Evolutionary conservation across 2,888 invertebrate species (phyloP), one percentile per base, ranked within the genome.

Genomic region (Phoenoteleia sp.): DNA sequence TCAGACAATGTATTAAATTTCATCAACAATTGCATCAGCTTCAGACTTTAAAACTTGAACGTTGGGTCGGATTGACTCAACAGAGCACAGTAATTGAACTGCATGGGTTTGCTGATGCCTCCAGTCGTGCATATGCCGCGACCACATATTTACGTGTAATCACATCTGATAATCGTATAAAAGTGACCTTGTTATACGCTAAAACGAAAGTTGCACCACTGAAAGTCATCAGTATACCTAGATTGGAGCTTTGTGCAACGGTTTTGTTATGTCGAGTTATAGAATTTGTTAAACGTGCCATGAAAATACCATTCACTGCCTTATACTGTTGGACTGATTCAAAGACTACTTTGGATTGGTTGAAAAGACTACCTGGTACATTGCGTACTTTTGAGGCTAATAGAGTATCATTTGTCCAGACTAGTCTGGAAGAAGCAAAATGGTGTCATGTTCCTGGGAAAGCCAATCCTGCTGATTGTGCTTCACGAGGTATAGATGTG

Each of bases 271-370:
- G n/a, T n/a, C n/a, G n/a, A n/a, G 15, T 29, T n/a, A n/a, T n/a
- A n/a, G n/a, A n/a, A n/a, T n/a, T 47, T 0, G 11, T 23, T 6
- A n/a, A n/a, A n/a, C n/a, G n/a, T 29, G 74, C 4, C 11, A 84
- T 47, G 11, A 15, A 9, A 15, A 2, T 17, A 11, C 21, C 2
- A 4, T 21, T 21, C 15, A 15, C 6, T 27, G n/a, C n/a, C n/a
- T n/a, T n/a, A n/a, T 9, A 23, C 19, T 64, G 64, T 15, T 64
- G 64, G 64, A 47, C 7, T 17, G 69, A 69, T 33, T 52, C 52
- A 6, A 39, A 36, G 17, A 69, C 7, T 0, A 39, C 39, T 9
- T 33, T 69, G 2, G 52, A 23, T 21, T 69, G 69, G 69, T 11
- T 54, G 1, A 0, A 4, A 6, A 21, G 6, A 2, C 54, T 11